Base-by-base conservation (phyloP, 2,888 invertebrate species). In the Eueremaeus valkanovi region DNA sequence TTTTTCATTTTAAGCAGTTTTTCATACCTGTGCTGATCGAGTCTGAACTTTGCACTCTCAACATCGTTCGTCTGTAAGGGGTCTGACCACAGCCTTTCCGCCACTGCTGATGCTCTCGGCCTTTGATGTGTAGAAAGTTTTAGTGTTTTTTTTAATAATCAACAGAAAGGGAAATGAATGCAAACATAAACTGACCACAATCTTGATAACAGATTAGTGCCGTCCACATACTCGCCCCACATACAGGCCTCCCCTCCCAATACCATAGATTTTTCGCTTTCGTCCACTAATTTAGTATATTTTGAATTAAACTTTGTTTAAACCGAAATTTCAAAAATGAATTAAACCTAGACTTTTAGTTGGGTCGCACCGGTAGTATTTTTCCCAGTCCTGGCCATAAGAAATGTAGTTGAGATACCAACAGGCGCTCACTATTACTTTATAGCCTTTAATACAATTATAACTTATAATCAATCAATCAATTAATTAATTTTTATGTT, bases 221-320 rank as follows among this genome's bases (percentile, higher is more conserved):
- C 85, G 81, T 95, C 92, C 0, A 92, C 92, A 80, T 88, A 89
- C 83, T 95, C 95, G 1, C 89, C 88, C 95, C 95, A 95, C 89
- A 96, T 90, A 80, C 93, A 93, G 0, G 93, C 92, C 83, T 95
- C 94, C 0, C 95, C 95, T 0, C 95, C 95, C 16, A 93, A 83
- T 9, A 77, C 73, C 73, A 89, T 84, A 1, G 86, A 81, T 80
- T 89, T 88, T 80, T 90, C 87, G 2, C 80, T 81, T n/a, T 80
- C 81, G 2, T 8, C 70, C 21, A 21, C 21, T 29, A 51, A 24
- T 21, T 21, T 8, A 51, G 11, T 51, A 21, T 51, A 21, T 21
- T 21, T 6, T 21, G 3, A 45, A 6, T 45, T 45, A 45, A 45
- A 45, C 3, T 3, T 16, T 36, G 5, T 36, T 36, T 11, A 36